phyloP scores from a whole-genome alignment of 35 echinoderm and acorn worm species.

The Acanthaster planci region DNA sequence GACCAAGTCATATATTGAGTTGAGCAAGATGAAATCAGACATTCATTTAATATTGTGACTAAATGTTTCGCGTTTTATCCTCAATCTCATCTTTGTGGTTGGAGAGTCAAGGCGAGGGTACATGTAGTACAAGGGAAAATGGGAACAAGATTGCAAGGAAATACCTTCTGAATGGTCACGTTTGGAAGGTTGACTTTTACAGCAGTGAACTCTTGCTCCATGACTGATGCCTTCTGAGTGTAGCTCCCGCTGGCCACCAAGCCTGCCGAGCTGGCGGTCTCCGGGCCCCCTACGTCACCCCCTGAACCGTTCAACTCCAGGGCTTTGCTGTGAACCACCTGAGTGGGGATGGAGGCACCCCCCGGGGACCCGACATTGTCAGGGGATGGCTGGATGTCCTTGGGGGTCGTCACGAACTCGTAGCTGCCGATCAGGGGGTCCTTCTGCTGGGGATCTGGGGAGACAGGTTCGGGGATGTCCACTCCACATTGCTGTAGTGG shows the following conservation, averaged over 20 bases:
- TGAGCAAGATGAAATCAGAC: no score
- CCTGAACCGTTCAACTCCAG: neutral
- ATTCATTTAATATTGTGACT: no score
- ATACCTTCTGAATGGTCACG: neutral
- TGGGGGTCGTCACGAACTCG: slow-evolving; percentile 19
- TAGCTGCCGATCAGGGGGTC: neutral
- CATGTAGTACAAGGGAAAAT: no score
- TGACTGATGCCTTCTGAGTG: slow-evolving; percentile 29
- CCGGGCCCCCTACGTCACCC: neutral
- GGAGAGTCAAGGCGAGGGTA: no score
- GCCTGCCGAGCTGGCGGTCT: neutral
- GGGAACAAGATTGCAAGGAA: neutral
- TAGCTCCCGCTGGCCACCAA: slow-evolving; percentile 14
- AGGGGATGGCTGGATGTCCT: slow-evolving; percentile 19
- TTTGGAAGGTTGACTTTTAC: neutral
- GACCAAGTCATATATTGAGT: no score
- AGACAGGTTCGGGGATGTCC: slow-evolving; percentile 62
- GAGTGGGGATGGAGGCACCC: neutral
- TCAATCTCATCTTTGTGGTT: no score
- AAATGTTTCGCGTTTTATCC: no score
- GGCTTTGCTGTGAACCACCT: neutral
- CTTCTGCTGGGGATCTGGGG: slow-evolving; percentile 33
- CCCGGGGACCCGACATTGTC: neutral
- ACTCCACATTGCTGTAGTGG: slow-evolving; percentile 75
- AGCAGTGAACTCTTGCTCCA: slow-evolving; percentile 12